Percentiles rank a stretch among this genome's conserved stretches.
phyloP scores from a whole-genome alignment of 2,888 invertebrate species.

The Phyllotreta striolata region DNA sequence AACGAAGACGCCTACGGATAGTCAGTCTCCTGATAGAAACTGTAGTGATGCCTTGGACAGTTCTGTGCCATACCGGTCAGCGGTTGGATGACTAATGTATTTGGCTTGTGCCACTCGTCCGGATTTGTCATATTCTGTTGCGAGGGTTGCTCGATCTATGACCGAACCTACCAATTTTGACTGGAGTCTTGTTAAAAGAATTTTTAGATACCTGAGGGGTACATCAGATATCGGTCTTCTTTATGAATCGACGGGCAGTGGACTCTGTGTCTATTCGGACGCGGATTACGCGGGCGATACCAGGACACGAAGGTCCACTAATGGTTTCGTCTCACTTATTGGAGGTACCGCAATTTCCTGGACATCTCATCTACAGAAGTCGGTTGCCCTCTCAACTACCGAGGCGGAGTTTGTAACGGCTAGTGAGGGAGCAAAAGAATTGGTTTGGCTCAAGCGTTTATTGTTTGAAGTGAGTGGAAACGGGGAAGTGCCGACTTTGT shows the following conservation, averaged over 20 bases:
- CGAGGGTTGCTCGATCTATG: slow-evolving; percentile 35
- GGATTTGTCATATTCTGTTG: slow-evolving; percentile 33
- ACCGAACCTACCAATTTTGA: slow-evolving; percentile 25
- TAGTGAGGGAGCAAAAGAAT: slow-evolving; percentile 41
- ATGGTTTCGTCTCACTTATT: too few species aligned
- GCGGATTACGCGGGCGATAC: slow-evolving; percentile 4
- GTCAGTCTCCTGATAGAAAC: too few species aligned
- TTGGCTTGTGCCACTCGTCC: slow-evolving; percentile 33
- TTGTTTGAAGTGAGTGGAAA: slow-evolving; percentile 22
- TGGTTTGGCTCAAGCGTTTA: slow-evolving; percentile 30
- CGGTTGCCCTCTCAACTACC: slow-evolving; percentile 47
- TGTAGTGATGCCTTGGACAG: too few species aligned
- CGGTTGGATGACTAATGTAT: slow-evolving; percentile 34
- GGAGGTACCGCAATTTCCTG: not conserved
- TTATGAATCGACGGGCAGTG: slow-evolving; percentile 3
- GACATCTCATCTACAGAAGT: slow-evolving; percentile 42
- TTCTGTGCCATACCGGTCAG: slow-evolving; percentile 17
- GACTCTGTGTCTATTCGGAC: slow-evolving; percentile 3
- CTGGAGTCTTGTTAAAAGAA: slow-evolving; percentile 48
- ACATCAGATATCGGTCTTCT: slow-evolving; percentile 36
- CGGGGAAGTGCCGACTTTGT: slow-evolving; percentile 5
- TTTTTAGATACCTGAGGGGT: slow-evolving; percentile 47
- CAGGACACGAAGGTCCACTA: too few species aligned
- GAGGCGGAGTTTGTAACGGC: slow-evolving; percentile 47
- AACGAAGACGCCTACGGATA: not conserved